phyloP scores from a whole-genome alignment of 2,113 vertebrate genomes.

The Cairina moschata region DNA sequence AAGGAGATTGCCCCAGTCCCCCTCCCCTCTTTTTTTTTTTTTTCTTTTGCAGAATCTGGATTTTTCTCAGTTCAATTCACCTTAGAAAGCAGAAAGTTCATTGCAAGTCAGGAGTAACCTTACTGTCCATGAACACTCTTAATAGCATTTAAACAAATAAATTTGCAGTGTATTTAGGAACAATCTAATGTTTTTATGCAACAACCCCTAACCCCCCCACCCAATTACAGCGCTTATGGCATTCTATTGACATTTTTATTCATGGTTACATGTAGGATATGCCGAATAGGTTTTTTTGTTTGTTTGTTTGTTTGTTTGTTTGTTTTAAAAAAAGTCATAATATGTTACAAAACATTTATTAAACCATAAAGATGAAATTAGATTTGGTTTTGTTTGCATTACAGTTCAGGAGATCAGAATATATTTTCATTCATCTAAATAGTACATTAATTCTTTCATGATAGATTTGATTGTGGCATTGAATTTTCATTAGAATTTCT shows the following conservation, averaged over 20 bases:
- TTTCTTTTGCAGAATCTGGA: not conserved
- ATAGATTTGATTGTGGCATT: not conserved
- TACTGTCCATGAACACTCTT: not conserved
- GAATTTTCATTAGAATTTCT: not conserved
- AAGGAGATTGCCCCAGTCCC: not conserved
- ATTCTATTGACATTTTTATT: not conserved
- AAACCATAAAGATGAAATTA: not conserved
- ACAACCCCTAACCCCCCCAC: not conserved
- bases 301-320: too few species aligned
- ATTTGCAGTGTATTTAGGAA: not conserved
- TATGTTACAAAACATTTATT: not conserved
- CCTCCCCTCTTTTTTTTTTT: rapidly evolving
- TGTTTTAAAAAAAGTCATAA: too few species aligned
- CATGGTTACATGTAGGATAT: not conserved
- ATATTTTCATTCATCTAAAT: not conserved
- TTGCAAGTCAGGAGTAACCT: not conserved
- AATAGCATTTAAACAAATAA: not conserved
- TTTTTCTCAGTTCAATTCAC: constrained; percentile 15
- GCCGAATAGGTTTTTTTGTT: not conserved
- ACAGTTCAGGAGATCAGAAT: not conserved
- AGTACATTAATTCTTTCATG: not conserved
- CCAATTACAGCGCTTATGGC: not conserved
- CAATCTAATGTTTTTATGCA: not conserved
- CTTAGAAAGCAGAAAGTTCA: not conserved
- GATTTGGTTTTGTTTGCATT: not conserved